Conservation (phyloP, 2,113 vertebrate species). For the Phainopepla nitens region DNA sequence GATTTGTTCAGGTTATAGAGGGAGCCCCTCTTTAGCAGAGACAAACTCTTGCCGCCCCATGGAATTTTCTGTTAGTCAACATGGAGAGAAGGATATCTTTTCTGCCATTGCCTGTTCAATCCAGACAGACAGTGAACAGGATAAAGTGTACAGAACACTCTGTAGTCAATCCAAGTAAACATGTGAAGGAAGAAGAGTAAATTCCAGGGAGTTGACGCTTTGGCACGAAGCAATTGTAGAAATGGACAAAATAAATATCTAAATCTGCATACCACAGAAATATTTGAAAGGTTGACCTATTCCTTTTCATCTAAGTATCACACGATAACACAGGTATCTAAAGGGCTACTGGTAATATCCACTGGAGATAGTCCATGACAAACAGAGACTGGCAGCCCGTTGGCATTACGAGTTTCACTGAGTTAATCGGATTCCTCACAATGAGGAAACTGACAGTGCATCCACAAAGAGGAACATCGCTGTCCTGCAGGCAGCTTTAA, state of each 20-base stretch:
- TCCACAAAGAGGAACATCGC: neutral
- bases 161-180: neutral
- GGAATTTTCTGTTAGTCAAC: neutral
- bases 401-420: neutral
- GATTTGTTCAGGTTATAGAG: neutral
- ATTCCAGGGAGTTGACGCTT: neutral
- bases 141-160: neutral
- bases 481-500: slow-evolving; percentile 60
- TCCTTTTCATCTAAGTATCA: neutral
- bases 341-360: neutral
- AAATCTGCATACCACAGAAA: neutral
- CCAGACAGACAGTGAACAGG: neutral
- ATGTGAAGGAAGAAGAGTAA: neutral
- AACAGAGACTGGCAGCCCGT: neutral
- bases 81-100: neutral
- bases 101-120: neutral
- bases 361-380: neutral
- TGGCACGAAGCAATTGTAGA: neutral
- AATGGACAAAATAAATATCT: neutral
- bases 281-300: neutral
- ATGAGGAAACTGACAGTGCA: neutral
- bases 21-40: neutral
- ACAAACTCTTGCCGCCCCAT: neutral
- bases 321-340: accelerated
- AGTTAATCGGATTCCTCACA: slow-evolving; percentile 9